These are phyloP conservation scores for Mactromeris polynyma DNA, from an alignment of 2,888 invertebrate genomes.

Conservation along the genomic window DNA sequence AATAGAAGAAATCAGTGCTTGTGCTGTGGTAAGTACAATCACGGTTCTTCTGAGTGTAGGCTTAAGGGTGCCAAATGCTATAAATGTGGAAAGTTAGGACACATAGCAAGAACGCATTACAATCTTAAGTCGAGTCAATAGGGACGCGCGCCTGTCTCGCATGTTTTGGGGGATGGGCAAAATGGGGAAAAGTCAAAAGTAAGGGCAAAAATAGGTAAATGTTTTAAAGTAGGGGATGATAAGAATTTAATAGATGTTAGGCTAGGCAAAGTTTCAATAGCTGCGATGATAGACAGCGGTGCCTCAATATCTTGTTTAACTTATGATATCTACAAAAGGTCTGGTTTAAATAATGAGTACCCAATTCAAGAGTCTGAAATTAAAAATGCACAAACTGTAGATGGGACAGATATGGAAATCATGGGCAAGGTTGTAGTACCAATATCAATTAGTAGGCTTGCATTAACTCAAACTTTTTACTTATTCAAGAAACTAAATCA, in stretches of 20 bases:
- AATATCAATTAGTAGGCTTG: slow-evolving; percentile 29
- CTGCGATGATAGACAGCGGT: slow-evolving; percentile 48
- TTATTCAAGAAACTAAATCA: slow-evolving; percentile 41
- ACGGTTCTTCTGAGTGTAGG: slow-evolving; percentile 20
- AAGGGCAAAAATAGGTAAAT: too few species aligned
- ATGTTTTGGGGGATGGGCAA: slow-evolving; percentile 24
- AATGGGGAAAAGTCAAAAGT: neutral
- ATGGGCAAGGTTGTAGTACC: slow-evolving; percentile 34
- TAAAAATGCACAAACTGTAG: slow-evolving; percentile 26
- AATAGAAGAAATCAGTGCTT: too few species aligned
- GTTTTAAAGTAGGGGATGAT: slow-evolving; percentile 19
- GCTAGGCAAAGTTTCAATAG: slow-evolving; percentile 37
- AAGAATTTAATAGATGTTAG: slow-evolving; percentile 44
- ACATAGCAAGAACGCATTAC: neutral
- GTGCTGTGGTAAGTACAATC: slow-evolving; percentile 31
- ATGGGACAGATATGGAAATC: slow-evolving; percentile 21
- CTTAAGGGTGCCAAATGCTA: slow-evolving; percentile 27
- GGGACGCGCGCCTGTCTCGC: slow-evolving; percentile 41
- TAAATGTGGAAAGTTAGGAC: neutral
- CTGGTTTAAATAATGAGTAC: slow-evolving; percentile 26
- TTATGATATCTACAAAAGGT: slow-evolving; percentile 36
- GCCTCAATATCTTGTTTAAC: slow-evolving; percentile 42
- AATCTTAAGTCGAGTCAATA: slow-evolving; percentile 18
- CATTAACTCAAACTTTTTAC: slow-evolving; percentile 40
- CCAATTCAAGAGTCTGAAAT: slow-evolving; percentile 27